Percentiles rank a stretch among this genome's conserved stretches.
Evolutionary conservation across 2,888 invertebrate genomes (phyloP).

Genomic region (Eupithecia pulchellata): DNA sequence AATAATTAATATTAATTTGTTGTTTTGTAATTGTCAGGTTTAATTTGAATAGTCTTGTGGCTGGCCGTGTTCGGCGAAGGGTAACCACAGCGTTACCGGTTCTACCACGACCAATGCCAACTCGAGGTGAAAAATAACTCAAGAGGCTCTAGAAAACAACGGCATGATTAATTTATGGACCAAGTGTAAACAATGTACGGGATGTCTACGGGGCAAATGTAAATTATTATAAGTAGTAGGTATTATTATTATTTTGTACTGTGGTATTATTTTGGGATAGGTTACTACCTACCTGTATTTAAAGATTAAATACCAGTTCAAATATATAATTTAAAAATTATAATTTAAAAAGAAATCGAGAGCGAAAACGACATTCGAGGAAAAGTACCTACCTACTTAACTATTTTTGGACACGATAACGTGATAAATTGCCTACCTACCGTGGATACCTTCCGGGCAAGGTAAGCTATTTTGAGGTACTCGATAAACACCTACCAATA

Average conservation of each 20-base stretch:
- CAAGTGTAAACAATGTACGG: not conserved
- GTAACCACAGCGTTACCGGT: constrained; percentile 81
- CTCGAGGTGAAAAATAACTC: constrained; percentile 77
- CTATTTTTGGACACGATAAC: too few species aligned
- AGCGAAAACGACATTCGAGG: not conserved
- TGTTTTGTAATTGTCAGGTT: constrained; percentile 47
- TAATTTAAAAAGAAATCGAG: not conserved
- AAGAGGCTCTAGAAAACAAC: constrained; percentile 64
- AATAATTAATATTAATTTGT: constrained; percentile 44
- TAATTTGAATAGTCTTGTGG: constrained; percentile 58
- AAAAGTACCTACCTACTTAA: not conserved
- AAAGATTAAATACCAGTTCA: not conserved
- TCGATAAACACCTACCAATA: not conserved
- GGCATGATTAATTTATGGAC: not conserved
- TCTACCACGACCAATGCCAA: constrained; percentile 79
- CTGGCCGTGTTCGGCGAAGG: constrained; percentile 71
- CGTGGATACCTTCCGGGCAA: not conserved
- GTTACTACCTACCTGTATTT: too few species aligned
- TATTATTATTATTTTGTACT: not conserved
- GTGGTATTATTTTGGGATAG: not conserved
- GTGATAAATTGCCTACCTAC: not conserved
- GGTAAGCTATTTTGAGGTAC: constrained; percentile 4
- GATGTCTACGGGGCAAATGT: not conserved
- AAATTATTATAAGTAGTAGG: not conserved
- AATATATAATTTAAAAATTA: not conserved